These are phyloP conservation scores for Orius laevigatus DNA, from an alignment of 1,140 invertebrate species.

Conservation along the genomic window DNA sequence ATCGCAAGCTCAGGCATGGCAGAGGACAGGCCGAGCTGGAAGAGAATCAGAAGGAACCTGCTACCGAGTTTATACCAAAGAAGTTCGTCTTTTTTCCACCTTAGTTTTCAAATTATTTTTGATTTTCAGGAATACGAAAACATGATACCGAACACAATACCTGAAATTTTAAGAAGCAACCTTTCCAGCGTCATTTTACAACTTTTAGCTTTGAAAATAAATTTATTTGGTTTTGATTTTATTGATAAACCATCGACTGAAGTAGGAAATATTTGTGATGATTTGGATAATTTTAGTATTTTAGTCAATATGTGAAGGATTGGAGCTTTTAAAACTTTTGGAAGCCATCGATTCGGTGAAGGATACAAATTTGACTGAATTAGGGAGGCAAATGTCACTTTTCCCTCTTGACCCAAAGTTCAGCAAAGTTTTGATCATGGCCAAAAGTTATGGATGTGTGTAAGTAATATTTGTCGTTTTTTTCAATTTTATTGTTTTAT, in stretches of 20 bases:
- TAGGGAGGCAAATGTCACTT: constrained; percentile 71
- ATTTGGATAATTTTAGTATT: constrained; percentile 1
- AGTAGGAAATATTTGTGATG: constrained; percentile 18
- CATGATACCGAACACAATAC: constrained; percentile 52
- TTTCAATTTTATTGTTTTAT: constrained; percentile 20
- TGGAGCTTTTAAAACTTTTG: constrained; percentile 50
- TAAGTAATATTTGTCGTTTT: constrained; percentile 23
- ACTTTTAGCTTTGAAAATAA: constrained; percentile 66
- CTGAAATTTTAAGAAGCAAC: constrained; percentile 75
- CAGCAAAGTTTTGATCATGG: constrained; percentile 65
- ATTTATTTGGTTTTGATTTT: constrained; percentile 74
- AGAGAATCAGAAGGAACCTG: constrained; percentile 67
- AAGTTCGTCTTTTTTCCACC: constrained; percentile 12
- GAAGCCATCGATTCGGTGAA: constrained; percentile 46
- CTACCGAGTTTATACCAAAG: constrained; percentile 63
- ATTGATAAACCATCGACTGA: constrained; percentile 71
- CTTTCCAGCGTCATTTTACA: constrained; percentile 61
- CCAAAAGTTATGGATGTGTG: constrained; percentile 61
- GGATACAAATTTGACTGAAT: constrained; percentile 47
- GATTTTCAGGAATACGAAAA: constrained; percentile 41
- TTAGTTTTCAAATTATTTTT: background rate
- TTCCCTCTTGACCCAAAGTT: constrained; percentile 88
- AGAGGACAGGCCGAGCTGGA: constrained; percentile 79
- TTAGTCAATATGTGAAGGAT: constrained; percentile 40
- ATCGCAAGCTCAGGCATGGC: constrained; percentile 83